phyloP scores from a whole-genome alignment of 2,888 invertebrate species.

The Ectobius pallidus region DNA sequence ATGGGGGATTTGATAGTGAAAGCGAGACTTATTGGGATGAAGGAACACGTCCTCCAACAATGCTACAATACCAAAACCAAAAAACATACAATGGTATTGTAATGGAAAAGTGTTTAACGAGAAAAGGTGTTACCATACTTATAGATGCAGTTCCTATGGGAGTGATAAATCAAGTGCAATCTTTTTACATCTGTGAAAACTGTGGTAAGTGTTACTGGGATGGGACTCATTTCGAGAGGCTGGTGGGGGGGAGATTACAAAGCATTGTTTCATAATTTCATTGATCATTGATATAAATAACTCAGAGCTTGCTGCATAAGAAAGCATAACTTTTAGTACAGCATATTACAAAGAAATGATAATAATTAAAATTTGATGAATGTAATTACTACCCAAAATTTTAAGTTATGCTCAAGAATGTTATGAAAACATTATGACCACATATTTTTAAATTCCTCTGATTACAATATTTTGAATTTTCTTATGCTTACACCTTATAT shows the following conservation, averaged over 20 bases:
- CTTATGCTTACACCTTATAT: too few species aligned
- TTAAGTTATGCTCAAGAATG: too few species aligned
- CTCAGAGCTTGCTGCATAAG: too few species aligned
- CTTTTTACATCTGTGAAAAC: conserved; percentile 70
- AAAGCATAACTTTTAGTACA: too few species aligned
- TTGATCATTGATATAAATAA: too few species aligned
- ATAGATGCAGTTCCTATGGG: conserved; percentile 59
- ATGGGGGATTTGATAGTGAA: conserved; percentile 53
- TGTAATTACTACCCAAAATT: too few species aligned
- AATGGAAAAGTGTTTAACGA: conserved; percentile 58
- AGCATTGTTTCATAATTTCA: conserved; percentile 23
- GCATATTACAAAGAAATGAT: too few species aligned
- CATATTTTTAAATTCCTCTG: too few species aligned
- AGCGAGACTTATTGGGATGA: conserved; percentile 46
- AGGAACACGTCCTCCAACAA: conserved; percentile 37
- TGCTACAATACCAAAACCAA: conserved; percentile 22
- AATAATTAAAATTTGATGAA: too few species aligned
- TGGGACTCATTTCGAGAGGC: conserved; percentile 55
- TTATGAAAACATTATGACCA: too few species aligned
- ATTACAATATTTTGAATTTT: too few species aligned
- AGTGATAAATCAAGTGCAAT: conserved; percentile 56
- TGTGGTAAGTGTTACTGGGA: conserved; percentile 83
- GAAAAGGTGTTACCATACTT: conserved; percentile 62
- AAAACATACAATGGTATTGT: conserved; percentile 53
- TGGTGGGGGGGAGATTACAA: conserved; percentile 21